These are phyloP conservation scores for Eristalis pertinax DNA, from an alignment of 2,888 invertebrate genomes.

Conservation along the genomic window DNA sequence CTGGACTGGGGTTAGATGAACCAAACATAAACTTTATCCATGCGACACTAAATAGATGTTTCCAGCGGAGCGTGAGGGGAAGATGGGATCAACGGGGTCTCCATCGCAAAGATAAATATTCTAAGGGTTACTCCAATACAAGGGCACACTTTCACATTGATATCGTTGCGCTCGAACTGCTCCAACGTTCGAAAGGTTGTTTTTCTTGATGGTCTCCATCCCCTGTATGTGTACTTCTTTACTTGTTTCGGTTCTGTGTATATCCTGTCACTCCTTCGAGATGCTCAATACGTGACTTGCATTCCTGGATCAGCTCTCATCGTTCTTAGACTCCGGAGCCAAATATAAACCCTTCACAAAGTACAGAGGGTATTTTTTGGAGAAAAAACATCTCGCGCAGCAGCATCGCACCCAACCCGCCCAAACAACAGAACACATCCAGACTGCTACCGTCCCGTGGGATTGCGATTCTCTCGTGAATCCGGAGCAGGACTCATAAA, in stretches of 20 bases:
- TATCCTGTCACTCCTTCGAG: slow-evolving; percentile 65
- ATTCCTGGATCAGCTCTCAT: slow-evolving; percentile 59
- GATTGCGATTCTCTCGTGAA: slow-evolving; percentile 49
- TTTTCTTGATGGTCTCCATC: slow-evolving; percentile 23
- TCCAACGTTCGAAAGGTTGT: slow-evolving; percentile 56
- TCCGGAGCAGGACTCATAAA: slow-evolving; percentile 49
- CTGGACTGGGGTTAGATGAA: slow-evolving; percentile 65
- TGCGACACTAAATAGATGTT: slow-evolving; percentile 69
- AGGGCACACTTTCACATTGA: background rate
- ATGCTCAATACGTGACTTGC: slow-evolving; percentile 70
- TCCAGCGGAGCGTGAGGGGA: background rate
- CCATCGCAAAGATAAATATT: slow-evolving; percentile 63
- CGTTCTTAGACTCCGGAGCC: slow-evolving; percentile 43
- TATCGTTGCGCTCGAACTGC: slow-evolving; percentile 35
- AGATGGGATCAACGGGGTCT: slow-evolving; percentile 11
- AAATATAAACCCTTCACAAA: slow-evolving; percentile 21
- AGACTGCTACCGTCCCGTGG: slow-evolving; percentile 15
- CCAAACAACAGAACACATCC: background rate
- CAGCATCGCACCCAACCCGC: background rate
- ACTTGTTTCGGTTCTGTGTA: slow-evolving; percentile 31
- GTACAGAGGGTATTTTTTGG: slow-evolving; percentile 10
- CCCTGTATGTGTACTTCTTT: slow-evolving; percentile 16
- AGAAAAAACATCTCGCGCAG: slow-evolving; percentile 39
- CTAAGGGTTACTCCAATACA: slow-evolving; percentile 28
- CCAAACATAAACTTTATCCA: slow-evolving; percentile 69